Conservation (phyloP, 2,797 vertebrate species). For the Gallinago solitaria region DNA sequence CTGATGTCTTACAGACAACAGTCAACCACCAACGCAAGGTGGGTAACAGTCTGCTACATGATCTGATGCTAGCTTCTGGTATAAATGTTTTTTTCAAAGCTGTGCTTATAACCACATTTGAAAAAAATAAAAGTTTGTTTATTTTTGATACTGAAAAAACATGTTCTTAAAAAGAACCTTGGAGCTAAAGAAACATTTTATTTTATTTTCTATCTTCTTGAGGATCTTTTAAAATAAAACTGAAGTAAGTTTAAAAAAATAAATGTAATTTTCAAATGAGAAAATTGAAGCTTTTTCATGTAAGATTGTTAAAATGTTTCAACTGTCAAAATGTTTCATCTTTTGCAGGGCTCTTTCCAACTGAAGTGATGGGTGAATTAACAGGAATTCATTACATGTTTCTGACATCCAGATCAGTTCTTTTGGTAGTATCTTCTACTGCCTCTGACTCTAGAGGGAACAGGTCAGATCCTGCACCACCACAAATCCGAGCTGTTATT, state of each 20-base stretch:
- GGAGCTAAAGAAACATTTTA: neutral
- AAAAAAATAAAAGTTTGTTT: neutral
- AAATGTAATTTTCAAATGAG: neutral
- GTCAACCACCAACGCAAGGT: neutral
- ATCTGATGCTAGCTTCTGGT: neutral
- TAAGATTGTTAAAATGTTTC: neutral
- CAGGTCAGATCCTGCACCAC: neutral
- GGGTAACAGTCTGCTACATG: neutral
- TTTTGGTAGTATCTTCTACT: neutral
- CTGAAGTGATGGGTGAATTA: neutral
- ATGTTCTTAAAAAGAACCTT: neutral
- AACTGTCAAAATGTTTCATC: slow-evolving; percentile 46
- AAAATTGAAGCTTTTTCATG: slow-evolving; percentile 11
- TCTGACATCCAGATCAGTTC: neutral
- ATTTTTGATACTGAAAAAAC: neutral
- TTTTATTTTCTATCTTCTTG: neutral
- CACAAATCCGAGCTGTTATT: neutral
- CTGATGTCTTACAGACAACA: neutral
- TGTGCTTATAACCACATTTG: neutral
- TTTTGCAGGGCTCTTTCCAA: neutral
- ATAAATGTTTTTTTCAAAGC: neutral
- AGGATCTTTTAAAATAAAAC: neutral
- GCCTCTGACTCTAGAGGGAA: neutral
- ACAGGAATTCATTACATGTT: neutral
- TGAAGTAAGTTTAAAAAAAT: neutral